A percentile compares a stretch with the other conserved stretches of the same genome.
Evolutionary conservation across 2,797 vertebrate species (phyloP).

Genomic region (Avahi laniger): DNA sequence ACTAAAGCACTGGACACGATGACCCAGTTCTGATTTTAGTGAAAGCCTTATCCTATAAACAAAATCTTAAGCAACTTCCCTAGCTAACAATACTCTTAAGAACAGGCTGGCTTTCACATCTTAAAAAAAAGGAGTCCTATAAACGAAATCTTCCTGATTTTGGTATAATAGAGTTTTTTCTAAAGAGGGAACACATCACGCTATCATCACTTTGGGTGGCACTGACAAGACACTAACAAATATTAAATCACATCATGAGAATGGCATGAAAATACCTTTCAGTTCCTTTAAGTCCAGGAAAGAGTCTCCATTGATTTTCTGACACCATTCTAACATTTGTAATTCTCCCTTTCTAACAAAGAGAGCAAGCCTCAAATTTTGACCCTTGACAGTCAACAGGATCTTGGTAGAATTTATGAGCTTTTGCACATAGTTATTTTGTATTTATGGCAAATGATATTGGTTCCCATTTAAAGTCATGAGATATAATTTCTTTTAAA

Average conservation of each 20-base stretch:
- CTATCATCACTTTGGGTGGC: neutral
- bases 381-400: neutral
- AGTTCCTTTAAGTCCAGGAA: neutral
- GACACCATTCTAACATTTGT: neutral
- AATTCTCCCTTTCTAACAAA: neutral
- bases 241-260: neutral
- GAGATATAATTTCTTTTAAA: neutral
- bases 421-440: neutral
- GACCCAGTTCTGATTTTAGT: neutral
- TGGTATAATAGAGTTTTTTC: neutral
- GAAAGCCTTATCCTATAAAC: neutral
- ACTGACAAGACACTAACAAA: neutral
- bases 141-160: neutral
- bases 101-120: neutral
- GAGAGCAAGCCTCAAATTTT: neutral
- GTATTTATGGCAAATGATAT: neutral
- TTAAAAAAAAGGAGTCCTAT: neutral
- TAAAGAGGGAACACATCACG: neutral
- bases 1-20: neutral
- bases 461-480: neutral
- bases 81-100: neutral
- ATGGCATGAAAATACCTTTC: neutral
- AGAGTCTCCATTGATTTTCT: neutral
- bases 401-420: neutral
- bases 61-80: slow-evolving; percentile 29